Evolutionary conservation across 2,113 vertebrate genomes (phyloP).

Genomic region (Anolis sagrei): DNA sequence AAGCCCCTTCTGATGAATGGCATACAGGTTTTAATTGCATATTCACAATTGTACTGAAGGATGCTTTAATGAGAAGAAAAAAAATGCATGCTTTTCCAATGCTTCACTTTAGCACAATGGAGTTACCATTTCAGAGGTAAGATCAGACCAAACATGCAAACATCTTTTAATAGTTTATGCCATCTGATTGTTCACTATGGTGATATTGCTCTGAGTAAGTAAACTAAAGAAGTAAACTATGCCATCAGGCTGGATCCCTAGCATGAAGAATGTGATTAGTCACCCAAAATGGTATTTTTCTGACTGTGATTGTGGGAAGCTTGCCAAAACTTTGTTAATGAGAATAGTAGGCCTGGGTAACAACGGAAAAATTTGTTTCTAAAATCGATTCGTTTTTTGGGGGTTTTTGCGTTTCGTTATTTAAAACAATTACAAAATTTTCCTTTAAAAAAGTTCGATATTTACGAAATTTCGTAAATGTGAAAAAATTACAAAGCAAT

Average conservation of each 20-base stretch:
- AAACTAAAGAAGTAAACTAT: not conserved
- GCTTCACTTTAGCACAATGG: not conserved
- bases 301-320: not conserved
- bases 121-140: not conserved
- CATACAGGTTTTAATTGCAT: slow-evolving; percentile 11
- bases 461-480: no score
- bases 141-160: not conserved
- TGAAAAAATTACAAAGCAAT: no score
- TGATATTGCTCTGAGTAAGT: not conserved
- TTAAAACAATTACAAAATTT: no score
- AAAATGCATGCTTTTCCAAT: no score
- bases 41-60: not conserved
- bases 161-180: not conserved
- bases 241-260: not conserved
- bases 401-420: no score
- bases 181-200: not conserved
- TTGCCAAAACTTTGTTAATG: not conserved
- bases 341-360: no score
- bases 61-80: slow-evolving; percentile 2
- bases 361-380: no score
- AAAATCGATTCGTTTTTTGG: no score
- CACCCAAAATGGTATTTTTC: not conserved
- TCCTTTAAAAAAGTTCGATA: no score
- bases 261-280: not conserved
- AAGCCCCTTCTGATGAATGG: not conserved